These are phyloP conservation scores for Dione juno DNA, from an alignment of 2,888 invertebrate species.

Conservation along the genomic window DNA sequence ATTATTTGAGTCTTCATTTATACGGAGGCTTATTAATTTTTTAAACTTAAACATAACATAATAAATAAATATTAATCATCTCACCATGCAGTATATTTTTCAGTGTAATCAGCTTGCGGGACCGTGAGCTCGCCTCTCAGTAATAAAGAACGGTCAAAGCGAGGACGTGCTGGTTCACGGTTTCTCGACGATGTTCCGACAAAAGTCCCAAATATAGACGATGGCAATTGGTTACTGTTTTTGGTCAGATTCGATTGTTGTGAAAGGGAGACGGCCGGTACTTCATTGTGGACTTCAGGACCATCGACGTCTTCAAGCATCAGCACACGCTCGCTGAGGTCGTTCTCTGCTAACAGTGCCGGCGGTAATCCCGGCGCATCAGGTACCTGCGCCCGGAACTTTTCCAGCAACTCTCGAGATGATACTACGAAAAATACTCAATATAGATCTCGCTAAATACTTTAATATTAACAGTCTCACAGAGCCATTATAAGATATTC, in stretches of 20 bases:
- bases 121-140: constrained; percentile 62
- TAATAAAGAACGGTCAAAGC: constrained; percentile 56
- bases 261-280: not conserved
- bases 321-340: constrained; percentile 47
- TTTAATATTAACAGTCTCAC: too few species aligned
- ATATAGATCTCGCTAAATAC: not conserved
- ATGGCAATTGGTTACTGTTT: constrained; percentile 19
- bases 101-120: constrained; percentile 64
- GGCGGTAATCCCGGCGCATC: constrained; percentile 60
- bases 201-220: constrained; percentile 6
- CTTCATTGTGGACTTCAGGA: not conserved
- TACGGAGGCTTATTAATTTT: too few species aligned
- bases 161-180: constrained; percentile 53
- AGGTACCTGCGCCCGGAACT: constrained; percentile 60
- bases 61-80: constrained; percentile 23
- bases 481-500: too few species aligned
- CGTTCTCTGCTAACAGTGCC: constrained; percentile 52
- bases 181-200: constrained; percentile 13
- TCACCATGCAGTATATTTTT: constrained; percentile 63
- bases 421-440: constrained; percentile 50
- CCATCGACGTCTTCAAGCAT: constrained; percentile 45
- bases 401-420: constrained; percentile 57
- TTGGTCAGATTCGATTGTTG: constrained; percentile 1
- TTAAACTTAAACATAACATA: not conserved
- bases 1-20: too few species aligned